These are phyloP conservation scores for Teleogryllus oceanicus DNA, from an alignment of 2,888 invertebrate species.

Conservation along the genomic window DNA sequence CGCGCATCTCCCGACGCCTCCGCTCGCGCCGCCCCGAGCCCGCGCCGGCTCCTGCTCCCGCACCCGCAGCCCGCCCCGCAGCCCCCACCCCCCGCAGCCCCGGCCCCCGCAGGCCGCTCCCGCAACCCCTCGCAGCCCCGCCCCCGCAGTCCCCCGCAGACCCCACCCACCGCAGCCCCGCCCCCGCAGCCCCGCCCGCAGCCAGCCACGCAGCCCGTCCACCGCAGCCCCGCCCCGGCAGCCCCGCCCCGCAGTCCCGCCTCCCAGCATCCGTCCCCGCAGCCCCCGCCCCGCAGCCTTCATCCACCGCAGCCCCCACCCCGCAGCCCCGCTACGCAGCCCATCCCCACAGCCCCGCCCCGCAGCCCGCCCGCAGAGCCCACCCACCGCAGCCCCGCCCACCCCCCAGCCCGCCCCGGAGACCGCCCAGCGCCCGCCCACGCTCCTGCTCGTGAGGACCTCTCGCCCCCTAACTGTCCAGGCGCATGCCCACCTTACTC, in stretches of 20 bases:
- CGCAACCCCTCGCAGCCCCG: background rate
- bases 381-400: no score
- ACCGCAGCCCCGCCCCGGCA: background rate
- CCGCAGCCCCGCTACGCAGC: background rate
- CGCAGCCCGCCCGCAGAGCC: no score
- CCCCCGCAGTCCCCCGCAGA: background rate
- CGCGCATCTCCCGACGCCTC: background rate
- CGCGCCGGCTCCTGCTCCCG: background rate
- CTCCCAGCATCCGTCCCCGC: no score
- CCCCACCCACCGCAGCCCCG: background rate
- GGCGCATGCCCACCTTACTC: no score
- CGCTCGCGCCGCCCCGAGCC: background rate
- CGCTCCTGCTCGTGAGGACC: no score
- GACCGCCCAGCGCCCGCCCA: no score
- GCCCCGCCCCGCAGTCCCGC: background rate
- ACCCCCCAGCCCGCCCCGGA: no score
- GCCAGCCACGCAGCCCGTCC: background rate
- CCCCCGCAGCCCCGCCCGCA: background rate
- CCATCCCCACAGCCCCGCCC: no score
- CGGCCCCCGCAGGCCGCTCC: background rate
- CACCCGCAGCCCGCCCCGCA: background rate
- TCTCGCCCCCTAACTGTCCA: no score
- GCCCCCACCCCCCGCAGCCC: background rate
- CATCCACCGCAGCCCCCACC: background rate
- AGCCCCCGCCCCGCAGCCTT: no score